A percentile compares a stretch with the other conserved stretches of the same genome.
Evolutionary conservation across 1,140 invertebrate genomes (phyloP).

Genomic region (Diorhabda elongata): DNA sequence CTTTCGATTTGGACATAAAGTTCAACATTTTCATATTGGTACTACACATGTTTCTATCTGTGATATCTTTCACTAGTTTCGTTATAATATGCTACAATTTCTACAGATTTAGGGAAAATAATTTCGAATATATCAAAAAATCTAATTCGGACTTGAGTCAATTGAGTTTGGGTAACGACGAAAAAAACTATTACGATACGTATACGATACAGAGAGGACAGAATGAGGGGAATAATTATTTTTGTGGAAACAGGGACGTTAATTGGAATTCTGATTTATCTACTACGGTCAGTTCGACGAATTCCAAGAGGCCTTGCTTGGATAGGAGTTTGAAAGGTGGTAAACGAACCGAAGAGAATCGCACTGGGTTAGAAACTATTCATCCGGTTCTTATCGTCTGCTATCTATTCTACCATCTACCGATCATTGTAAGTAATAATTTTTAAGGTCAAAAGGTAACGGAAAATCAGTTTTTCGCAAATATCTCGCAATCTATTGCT

Average conservation of each 20-base stretch:
- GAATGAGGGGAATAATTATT: conserved; percentile 18
- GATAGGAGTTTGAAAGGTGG: conserved; percentile 24
- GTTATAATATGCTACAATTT: conserved; percentile 38
- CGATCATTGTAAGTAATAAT: conserved; percentile 53
- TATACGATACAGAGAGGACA: conserved; percentile 37
- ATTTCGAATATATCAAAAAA: conserved; percentile 44
- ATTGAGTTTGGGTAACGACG: conserved; percentile 33
- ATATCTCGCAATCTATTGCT: no score
- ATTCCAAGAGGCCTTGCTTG: conserved; percentile 46
- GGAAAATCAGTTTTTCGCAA: conserved; percentile 11
- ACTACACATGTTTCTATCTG: conserved; percentile 48
- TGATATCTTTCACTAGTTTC: conserved; percentile 43
- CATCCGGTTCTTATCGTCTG: conserved; percentile 50
- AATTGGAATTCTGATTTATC: conserved; percentile 44
- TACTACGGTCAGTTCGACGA: conserved; percentile 49
- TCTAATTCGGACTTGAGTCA: conserved; percentile 43
- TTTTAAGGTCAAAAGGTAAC: conserved; percentile 13
- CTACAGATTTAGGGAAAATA: conserved; percentile 30
- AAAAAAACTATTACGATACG: conserved; percentile 42
- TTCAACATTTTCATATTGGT: conserved; percentile 53
- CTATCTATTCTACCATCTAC: conserved; percentile 55
- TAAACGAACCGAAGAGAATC: conserved; percentile 30
- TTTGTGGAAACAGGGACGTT: conserved; percentile 19
- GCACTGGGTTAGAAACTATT: conserved; percentile 51
- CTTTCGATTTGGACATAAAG: conserved; percentile 48